phyloP scores from a whole-genome alignment of 1,140 invertebrate genomes.

The Ericerus pela region DNA sequence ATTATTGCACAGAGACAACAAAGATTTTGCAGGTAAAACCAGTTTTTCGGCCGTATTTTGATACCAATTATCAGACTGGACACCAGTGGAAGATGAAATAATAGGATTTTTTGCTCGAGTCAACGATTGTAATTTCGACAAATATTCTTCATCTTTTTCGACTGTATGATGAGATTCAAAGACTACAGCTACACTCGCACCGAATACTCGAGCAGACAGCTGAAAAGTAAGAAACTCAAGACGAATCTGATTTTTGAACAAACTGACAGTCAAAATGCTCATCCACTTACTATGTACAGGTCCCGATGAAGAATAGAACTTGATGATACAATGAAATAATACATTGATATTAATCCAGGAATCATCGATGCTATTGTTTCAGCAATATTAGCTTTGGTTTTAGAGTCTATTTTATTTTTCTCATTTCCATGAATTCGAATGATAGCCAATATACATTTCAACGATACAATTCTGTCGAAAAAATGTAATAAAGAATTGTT shows the following conservation, averaged over 20 bases:
- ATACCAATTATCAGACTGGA: background rate
- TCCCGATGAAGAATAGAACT: background rate
- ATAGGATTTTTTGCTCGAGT: background rate
- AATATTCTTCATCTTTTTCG: background rate
- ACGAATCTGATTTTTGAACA: background rate
- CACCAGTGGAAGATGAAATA: background rate
- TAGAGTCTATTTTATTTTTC: background rate
- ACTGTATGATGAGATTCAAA: background rate
- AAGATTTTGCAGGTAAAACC: background rate
- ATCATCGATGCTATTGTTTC: background rate
- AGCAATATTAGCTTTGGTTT: background rate
- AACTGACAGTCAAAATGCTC: background rate
- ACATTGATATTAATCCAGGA: background rate
- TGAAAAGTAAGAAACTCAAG: background rate
- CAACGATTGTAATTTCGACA: background rate
- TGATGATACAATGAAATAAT: background rate
- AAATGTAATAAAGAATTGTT: background rate
- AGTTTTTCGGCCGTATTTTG: background rate
- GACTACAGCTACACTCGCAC: background rate
- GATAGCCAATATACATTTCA: background rate
- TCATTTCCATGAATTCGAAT: background rate
- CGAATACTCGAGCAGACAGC: background rate
- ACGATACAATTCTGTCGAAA: background rate
- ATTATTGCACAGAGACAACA: background rate
- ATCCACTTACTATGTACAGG: background rate